A percentile compares a stretch with the other conserved stretches of the same genome.
phyloP scores from a whole-genome alignment of 2,888 invertebrate genomes.

The Rhagonycha fulva region DNA sequence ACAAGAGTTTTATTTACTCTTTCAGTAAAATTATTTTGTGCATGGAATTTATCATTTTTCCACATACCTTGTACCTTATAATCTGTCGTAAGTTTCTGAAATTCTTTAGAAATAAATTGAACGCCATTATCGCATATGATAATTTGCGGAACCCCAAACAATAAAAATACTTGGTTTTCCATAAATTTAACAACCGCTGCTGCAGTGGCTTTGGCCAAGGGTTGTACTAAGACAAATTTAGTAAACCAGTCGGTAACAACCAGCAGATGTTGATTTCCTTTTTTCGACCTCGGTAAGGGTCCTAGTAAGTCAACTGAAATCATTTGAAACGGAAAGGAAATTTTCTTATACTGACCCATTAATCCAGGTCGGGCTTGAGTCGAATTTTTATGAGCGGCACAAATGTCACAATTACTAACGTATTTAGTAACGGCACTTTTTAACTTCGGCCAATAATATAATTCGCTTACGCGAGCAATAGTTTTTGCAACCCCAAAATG shows the following conservation, averaged over 20 bases:
- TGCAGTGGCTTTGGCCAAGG: neutral
- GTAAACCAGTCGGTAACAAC: slow-evolving; percentile 12
- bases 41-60: neutral
- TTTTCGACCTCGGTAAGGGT: slow-evolving; percentile 6
- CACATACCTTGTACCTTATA: neutral
- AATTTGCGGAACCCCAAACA: neutral
- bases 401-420: neutral
- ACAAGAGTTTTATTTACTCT: neutral
- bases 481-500: slow-evolving; percentile 36
- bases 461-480: slow-evolving; percentile 22
- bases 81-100: neutral
- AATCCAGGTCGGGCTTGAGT: neutral
- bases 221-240: slow-evolving; percentile 9
- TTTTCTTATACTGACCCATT: neutral
- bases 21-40: neutral
- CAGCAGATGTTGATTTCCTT: slow-evolving; percentile 7
- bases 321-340: neutral
- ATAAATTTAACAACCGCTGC: neutral
- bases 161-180: neutral
- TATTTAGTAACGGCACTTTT: slow-evolving; percentile 7
- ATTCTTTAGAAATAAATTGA: neutral
- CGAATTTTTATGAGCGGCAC: neutral
- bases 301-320: neutral
- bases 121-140: neutral
- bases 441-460: slow-evolving; percentile 32